A percentile compares a stretch with the other conserved stretches of the same genome.
Conservation (phyloP, 2,113 vertebrate species). For the Cephalophus harveyi region DNA sequence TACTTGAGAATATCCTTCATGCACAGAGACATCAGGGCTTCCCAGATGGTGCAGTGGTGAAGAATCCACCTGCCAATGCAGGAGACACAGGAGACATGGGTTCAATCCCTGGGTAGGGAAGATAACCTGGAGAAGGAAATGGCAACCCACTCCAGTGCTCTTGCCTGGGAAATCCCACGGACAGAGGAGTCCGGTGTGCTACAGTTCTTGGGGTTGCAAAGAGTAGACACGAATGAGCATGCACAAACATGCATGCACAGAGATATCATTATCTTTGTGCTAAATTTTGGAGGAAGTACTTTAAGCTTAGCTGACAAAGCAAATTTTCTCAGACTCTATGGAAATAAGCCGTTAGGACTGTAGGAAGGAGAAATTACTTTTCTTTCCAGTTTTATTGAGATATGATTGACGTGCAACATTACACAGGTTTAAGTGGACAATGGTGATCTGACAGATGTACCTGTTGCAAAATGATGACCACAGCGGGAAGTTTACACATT, state of each 20-base stretch:
- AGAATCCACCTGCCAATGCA: neutral
- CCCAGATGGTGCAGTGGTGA: neutral
- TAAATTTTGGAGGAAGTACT: neutral
- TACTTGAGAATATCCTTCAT: neutral
- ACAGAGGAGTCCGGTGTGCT: neutral
- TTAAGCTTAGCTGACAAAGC: neutral
- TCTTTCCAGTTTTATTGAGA: neutral
- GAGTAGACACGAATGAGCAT: neutral
- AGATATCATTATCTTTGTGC: neutral
- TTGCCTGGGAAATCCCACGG: fast-evolving
- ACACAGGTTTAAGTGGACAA: neutral
- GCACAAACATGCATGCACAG: fast-evolving
- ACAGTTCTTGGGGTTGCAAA: neutral
- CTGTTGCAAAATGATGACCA: neutral
- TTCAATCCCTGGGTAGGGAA: neutral
- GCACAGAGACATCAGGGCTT: fast-evolving
- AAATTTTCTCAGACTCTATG: neutral
- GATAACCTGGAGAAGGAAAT: neutral
- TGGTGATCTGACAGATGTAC: neutral
- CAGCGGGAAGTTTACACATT: fast-evolving
- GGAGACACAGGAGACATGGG: neutral
- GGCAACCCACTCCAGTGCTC: neutral
- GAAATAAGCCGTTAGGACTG: neutral
- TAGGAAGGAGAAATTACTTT: neutral
- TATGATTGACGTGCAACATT: neutral